These are phyloP conservation scores for Lophura nycthemera DNA, from an alignment of 2,113 vertebrate genomes.

Conservation along the genomic window DNA sequence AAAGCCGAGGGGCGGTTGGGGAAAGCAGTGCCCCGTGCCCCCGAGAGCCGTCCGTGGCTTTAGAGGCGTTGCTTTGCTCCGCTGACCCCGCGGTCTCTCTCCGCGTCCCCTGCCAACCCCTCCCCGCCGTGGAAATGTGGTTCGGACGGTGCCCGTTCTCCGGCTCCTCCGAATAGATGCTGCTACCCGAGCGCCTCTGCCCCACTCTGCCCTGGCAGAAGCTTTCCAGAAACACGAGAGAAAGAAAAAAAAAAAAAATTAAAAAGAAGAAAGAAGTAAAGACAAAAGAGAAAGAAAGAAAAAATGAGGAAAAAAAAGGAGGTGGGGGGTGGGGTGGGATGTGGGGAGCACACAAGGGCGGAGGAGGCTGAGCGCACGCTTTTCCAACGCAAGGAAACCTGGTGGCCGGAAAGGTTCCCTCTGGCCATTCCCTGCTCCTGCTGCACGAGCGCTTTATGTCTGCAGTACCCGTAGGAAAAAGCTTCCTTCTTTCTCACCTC, in stretches of 20 bases:
- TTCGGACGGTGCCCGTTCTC: not conserved
- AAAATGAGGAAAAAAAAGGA: too few species aligned
- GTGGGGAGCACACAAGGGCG: not conserved
- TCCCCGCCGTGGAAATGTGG: conserved; percentile 29
- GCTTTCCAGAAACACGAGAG: conserved; percentile 73
- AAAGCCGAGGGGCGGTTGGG: not conserved
- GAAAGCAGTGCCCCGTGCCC: conserved; percentile 8
- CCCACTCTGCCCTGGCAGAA: not conserved
- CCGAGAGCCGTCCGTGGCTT: not conserved
- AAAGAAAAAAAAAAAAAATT: accelerated
- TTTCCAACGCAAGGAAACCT: not conserved
- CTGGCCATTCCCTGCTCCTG: not conserved
- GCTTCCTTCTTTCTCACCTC: not conserved
- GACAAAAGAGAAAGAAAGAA: not conserved
- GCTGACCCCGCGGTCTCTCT: conserved; percentile 15
- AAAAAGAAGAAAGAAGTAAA: accelerated
- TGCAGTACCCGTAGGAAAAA: not conserved
- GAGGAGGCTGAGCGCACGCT: not conserved
- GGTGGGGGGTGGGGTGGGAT: too few species aligned
- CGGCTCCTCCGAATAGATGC: not conserved
- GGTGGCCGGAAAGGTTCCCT: not conserved
- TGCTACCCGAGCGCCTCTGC: not conserved
- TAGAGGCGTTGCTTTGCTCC: conserved; percentile 23
- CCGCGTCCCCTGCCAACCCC: not conserved
- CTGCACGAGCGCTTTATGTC: conserved; percentile 48